phyloP scores from a whole-genome alignment of 2,888 invertebrate species.

The Philopedon plagiatum region DNA sequence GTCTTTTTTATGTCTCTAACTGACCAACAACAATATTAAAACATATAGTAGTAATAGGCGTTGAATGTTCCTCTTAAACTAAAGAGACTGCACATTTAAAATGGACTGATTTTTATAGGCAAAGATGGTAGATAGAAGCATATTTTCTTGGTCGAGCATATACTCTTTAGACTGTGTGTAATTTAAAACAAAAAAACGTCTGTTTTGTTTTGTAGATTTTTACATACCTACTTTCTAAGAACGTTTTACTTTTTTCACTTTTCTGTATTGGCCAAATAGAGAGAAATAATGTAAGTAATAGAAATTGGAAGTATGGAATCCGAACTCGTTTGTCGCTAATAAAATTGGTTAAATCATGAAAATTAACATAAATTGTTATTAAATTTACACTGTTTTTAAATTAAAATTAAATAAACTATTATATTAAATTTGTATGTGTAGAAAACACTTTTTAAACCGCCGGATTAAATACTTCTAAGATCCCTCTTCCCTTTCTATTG shows the following conservation, averaged over 20 bases:
- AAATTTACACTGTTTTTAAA: background rate
- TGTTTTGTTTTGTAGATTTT: slow-evolving; percentile 40
- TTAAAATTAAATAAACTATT: background rate
- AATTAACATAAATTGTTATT: too few species aligned
- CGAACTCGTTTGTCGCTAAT: background rate
- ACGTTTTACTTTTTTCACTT: slow-evolving; percentile 25
- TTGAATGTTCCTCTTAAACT: too few species aligned
- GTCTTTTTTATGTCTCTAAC: too few species aligned
- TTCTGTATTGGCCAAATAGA: background rate
- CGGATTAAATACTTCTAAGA: slow-evolving; percentile 5
- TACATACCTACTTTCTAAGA: slow-evolving; percentile 40
- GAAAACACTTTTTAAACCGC: background rate
- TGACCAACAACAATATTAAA: too few species aligned
- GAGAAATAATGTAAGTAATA: background rate
- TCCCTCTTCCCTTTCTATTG: background rate
- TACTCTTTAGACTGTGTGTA: slow-evolving; percentile 29
- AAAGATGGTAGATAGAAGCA: too few species aligned
- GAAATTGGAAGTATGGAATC: background rate
- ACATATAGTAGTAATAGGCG: too few species aligned
- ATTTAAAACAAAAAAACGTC: slow-evolving; percentile 5
- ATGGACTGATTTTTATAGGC: too few species aligned
- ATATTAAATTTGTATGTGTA: background rate
- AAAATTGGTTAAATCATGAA: background rate
- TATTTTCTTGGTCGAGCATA: background rate
- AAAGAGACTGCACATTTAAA: too few species aligned